Evolutionary conservation across 2,888 invertebrate genomes (phyloP).

Genomic region (Nephrotoma flavescens): DNA sequence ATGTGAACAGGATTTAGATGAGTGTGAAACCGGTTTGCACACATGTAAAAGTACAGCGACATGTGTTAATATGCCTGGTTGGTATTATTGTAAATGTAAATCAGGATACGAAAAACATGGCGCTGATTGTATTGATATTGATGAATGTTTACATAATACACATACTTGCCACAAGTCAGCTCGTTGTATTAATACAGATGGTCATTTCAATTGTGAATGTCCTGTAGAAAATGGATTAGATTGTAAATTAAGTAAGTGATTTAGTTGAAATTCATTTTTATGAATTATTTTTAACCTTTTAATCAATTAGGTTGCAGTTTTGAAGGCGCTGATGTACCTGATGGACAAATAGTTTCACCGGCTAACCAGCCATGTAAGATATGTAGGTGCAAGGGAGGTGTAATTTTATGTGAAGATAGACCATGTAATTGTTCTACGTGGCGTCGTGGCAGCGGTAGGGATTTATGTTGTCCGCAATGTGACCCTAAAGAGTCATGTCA

Average conservation of each 20-base stretch:
- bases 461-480: conserved; percentile 69
- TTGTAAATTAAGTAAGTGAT: conserved; percentile 47
- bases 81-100: conserved; percentile 77
- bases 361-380: conserved; percentile 35
- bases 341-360: conserved; percentile 39
- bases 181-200: conserved; percentile 64
- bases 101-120: conserved; percentile 54
- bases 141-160: conserved; percentile 62
- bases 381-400: conserved; percentile 40
- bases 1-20: conserved; percentile 78
- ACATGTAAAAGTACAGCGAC: conserved; percentile 60
- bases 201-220: conserved; percentile 66
- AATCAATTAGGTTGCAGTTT: conserved; percentile 48
- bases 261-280: neutral
- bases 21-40: conserved; percentile 56
- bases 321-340: conserved; percentile 45
- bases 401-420: conserved; percentile 51
- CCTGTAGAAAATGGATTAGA: conserved; percentile 24
- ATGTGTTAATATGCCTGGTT: conserved; percentile 80
- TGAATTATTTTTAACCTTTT: neutral
- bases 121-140: conserved; percentile 47
- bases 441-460: conserved; percentile 25
- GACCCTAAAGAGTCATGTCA: conserved; percentile 56
- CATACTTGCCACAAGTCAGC: conserved; percentile 71
- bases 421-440: conserved; percentile 47